Evolutionary conservation across 2,888 invertebrate species (phyloP), one percentile per base, ranked within the genome.

Genomic region (Clusia tigrina): DNA sequence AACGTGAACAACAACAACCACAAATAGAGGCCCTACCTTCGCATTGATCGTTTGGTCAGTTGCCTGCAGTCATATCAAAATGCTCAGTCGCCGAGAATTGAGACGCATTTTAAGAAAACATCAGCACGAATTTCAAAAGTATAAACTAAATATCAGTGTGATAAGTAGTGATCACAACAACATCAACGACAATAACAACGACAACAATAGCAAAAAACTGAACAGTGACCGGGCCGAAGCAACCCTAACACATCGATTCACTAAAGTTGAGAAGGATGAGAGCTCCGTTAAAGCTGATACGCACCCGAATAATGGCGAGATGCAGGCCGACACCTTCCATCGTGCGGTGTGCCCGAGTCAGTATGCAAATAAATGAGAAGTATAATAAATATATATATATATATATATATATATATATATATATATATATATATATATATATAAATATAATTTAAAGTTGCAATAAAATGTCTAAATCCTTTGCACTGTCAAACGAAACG

Each of bases 321-420:
- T 63, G 2, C 62, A 69, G 0, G 15, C 72, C 9, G 85, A 86
- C 63, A 82, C 83, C 25, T 83, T 87, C 65, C 85, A 87, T 69
- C 74, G 81, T 5, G 86, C 87, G 3, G 76, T 86, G n/a, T 80
- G 81, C 58, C 86, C 87, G 0, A 74, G 82, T 81, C 60, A 69
- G 75, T 71, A 15, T 5, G n/a, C n/a, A n/a, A n/a, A n/a, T n/a
- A n/a, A n/a, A n/a, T n/a, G n/a, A n/a, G n/a, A n/a, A n/a, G n/a
- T n/a, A n/a, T n/a, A n/a, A n/a, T n/a, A n/a, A n/a, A n/a, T n/a
- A n/a, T n/a, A n/a, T n/a, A n/a, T n/a, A n/a, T n/a, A n/a, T n/a
- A n/a, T n/a, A n/a, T n/a, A n/a, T n/a, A n/a, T n/a, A n/a, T n/a
- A n/a, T n/a, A n/a, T n/a, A n/a, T n/a, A n/a, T n/a, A n/a, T n/a